Evolutionary conservation across 2,113 vertebrate genomes (phyloP), one percentile per base, ranked within the genome.

Genomic region (Gobio gobio): DNA sequence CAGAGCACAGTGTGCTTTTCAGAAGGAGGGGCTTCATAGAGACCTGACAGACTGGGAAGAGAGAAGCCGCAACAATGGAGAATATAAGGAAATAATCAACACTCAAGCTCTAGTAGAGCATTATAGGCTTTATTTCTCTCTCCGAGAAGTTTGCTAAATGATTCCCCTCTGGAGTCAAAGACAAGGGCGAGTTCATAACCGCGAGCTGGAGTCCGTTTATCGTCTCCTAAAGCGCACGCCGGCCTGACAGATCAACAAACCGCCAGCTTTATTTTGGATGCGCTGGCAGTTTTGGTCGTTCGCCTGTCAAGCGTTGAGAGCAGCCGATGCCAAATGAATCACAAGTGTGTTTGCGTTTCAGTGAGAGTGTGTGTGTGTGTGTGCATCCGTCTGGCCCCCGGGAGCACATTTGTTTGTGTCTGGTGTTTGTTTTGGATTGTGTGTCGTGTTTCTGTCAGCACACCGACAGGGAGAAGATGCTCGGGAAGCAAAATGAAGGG

Each of bases 151-250:
- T 70, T 9, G 16, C 20, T 2, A 5, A 77, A 84, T 76, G 72
- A 61, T 90, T 87, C 78, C 84, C 88, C 75, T 86, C 89, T 82
- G 82, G 58, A 68, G 61, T 88, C 36, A 77, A 36, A 47, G 68
- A 84, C 83, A 87, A 70, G 76, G 82, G 87, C 85, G 76, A 40
- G 89, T 87, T 82, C 72, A 89, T 87, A 86, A 90, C 85, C 86
- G 83, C 70, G 47, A 80, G 83, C 85, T 85, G 86, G 86, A 64
- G 86, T 45, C 45, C 10, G 56, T 86, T 43, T 72, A 87, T 86
- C 81, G 84, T 78, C 82, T 63, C 54, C 18, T 85, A 78, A 87
- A 86, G 74, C 12, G 78, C 56, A 76, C 33, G 22, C 49, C 64
- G 78, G 76, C 63, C 47, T 83, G 64, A 74, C 59, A 74, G 84